Percentiles rank a stretch among this genome's conserved stretches.
These are phyloP conservation scores for Leptinotarsa lineolata DNA, from an alignment of 1,140 invertebrate genomes.

Conservation along the genomic window DNA sequence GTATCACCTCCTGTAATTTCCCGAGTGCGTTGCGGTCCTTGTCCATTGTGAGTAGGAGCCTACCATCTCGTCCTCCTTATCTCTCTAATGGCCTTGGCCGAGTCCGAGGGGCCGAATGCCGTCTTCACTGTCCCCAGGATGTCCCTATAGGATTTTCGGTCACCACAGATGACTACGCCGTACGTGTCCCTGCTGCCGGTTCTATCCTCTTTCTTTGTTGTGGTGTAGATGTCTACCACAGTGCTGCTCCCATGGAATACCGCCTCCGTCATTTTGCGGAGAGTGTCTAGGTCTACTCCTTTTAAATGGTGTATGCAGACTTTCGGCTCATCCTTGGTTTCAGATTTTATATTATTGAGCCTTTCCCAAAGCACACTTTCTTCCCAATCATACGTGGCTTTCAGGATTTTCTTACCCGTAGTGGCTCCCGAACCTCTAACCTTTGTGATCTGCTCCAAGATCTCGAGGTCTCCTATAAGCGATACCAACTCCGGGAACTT, in stretches of 20 bases:
- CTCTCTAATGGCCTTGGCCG: background rate
- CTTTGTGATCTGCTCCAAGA: constrained; percentile 22
- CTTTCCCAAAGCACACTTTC: background rate
- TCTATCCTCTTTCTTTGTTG: background rate
- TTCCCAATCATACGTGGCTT: background rate
- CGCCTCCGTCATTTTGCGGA: constrained; percentile 24
- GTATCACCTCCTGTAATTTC: background rate
- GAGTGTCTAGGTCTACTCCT: background rate
- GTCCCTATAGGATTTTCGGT: background rate
- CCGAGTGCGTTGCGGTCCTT: background rate
- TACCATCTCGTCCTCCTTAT: background rate
- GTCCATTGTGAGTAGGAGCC: background rate
- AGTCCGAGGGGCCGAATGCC: background rate
- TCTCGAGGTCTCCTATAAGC: constrained; percentile 16
- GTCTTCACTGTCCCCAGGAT: constrained; percentile 1
- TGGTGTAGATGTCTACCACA: constrained; percentile 17
- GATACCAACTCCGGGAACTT: constrained; percentile 22
- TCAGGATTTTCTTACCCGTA: constrained; percentile 15
- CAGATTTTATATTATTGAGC: background rate
- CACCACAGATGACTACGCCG: background rate
- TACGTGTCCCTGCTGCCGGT: background rate
- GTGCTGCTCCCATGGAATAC: background rate
- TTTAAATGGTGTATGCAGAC: constrained; percentile 13
- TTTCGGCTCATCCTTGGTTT: background rate
- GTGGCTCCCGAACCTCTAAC: background rate